Evolutionary conservation across 1,140 invertebrate species (phyloP), one percentile per base, ranked within the genome.

Genomic region (Protaetia brevitarsis): DNA sequence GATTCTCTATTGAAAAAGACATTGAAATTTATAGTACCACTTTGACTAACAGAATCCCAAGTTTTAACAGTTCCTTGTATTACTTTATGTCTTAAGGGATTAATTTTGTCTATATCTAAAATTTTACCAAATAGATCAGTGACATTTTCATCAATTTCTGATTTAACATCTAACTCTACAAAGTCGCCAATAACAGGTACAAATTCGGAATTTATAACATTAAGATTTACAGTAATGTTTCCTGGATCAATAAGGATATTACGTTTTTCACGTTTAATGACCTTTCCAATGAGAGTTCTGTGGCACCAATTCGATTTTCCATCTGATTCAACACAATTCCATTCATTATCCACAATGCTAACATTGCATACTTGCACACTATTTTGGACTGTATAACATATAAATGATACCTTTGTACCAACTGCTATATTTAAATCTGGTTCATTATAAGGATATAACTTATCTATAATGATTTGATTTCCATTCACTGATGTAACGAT

Each of bases 161-260:
- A 79, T 58, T 82, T 76, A 21, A 82, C 82, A 30, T 82, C 81
- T n/a, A 89, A 64, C 70, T 82, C 79, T 8, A 89, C 56, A 85
- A 85, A 88, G 74, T 89, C 88, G 3, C 88, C 88, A 72, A 83
- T 76, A 10, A 85, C 70, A 2, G 83, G 84, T 27, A 83, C 68
- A 70, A 84, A 84, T 36, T 82, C 74, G 31, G 79, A 73, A 31
- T 74, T 58, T 6, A 75, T 64, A 57, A 66, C 65, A 64, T 79
- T 72, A 27, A 79, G 68, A 71, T 79, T 66, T 2, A 78, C 56
- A 41, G 28, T 66, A 6, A 77, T 67, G 60, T 78, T 61, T 10
- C 64, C 69, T 1, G 72, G 71, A 19, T 63, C 58, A 28, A 76
- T 41, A 66, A 57, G 61, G 5, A 79, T 21, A 26, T 64, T 61